Evolutionary conservation across 2,888 invertebrate species (phyloP).

Genomic region (Saturnia pavonia): DNA sequence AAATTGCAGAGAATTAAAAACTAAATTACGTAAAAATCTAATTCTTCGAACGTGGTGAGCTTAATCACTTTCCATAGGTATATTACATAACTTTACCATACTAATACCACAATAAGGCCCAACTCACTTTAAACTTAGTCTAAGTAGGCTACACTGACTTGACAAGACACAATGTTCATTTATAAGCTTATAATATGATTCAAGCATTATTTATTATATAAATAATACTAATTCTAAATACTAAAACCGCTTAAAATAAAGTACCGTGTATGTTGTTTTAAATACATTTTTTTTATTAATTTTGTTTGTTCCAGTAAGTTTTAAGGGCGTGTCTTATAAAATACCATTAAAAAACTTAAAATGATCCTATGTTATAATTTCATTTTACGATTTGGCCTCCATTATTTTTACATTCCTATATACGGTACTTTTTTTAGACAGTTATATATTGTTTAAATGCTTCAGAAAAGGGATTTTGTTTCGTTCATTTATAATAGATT

Average conservation of each 20-base stretch:
- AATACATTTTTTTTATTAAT: neutral
- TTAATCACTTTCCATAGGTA: constrained; percentile 56
- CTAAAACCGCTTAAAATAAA: neutral
- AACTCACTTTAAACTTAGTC: constrained; percentile 32
- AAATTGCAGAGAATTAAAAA: constrained; percentile 24
- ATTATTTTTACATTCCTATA: neutral
- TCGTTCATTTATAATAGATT: neutral
- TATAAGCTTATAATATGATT: constrained; percentile 22
- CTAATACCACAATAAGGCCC: constrained; percentile 50
- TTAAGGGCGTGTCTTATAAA: neutral
- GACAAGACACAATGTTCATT: constrained; percentile 23
- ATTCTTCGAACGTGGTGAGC: constrained; percentile 74
- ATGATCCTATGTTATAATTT: neutral
- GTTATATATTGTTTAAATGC: neutral
- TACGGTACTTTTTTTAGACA: neutral
- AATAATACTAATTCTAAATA: constrained; percentile 21
- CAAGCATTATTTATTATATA: constrained; percentile 26
- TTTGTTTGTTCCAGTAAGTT: neutral
- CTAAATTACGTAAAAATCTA: constrained; percentile 31
- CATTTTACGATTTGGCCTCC: neutral
- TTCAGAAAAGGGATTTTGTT: neutral
- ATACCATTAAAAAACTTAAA: neutral
- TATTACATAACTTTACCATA: constrained; percentile 26
- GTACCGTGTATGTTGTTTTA: neutral
- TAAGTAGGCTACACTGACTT: constrained; percentile 37